A percentile compares a stretch with the other conserved stretches of the same genome.
phyloP scores from a whole-genome alignment of 2,113 vertebrate genomes.

The Melierax canorus region DNA sequence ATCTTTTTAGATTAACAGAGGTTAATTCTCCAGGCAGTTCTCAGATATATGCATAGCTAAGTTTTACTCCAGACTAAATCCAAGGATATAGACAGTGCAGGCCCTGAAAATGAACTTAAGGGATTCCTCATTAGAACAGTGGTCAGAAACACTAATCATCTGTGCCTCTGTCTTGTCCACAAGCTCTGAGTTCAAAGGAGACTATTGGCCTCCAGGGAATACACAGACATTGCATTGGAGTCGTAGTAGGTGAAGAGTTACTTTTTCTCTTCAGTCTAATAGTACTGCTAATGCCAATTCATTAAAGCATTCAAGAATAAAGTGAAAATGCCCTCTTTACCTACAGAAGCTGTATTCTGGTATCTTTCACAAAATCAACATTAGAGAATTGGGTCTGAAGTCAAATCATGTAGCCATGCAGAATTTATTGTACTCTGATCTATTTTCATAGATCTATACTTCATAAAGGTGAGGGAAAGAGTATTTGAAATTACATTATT shows the following conservation, averaged over 20 bases:
- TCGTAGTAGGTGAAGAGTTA: background rate
- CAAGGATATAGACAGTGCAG: background rate
- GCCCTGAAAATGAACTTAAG: background rate
- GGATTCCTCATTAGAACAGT: background rate
- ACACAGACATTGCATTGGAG: background rate
- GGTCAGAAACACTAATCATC: background rate
- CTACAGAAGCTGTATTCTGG: background rate
- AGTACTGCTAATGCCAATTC: background rate
- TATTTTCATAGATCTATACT: background rate
- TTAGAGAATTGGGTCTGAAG: background rate
- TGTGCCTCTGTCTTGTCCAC: background rate
- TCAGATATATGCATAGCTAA: background rate
- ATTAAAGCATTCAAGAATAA: background rate
- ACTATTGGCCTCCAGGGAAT: background rate
- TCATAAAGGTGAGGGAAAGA: background rate
- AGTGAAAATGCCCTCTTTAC: background rate
- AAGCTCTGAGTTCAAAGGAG: background rate
- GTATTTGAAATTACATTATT: background rate
- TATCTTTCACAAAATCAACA: rapidly evolving
- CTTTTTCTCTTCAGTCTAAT: background rate
- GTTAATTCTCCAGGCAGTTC: background rate
- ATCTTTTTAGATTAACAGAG: background rate
- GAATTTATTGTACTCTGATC: background rate
- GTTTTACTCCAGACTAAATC: background rate
- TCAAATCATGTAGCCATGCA: background rate